Evolutionary conservation across 2,888 invertebrate genomes (phyloP), one percentile per base, ranked within the genome.

Genomic region (Lycaena phlaeas): DNA sequence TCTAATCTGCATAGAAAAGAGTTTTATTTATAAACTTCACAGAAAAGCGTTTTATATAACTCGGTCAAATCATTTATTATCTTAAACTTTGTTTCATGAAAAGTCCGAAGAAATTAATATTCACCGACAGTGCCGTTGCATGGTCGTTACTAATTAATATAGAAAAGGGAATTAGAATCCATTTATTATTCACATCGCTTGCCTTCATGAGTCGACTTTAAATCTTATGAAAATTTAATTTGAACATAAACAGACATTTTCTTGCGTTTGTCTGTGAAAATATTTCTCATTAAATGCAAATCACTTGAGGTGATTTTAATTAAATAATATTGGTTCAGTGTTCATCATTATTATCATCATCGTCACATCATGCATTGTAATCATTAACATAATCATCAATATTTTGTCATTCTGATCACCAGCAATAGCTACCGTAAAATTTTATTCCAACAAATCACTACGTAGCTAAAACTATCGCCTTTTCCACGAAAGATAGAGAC

Each of bases 401-500:
- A n/a, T n/a, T n/a, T n/a, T n/a, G n/a, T n/a, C n/a, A n/a, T n/a
- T n/a, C n/a, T n/a, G n/a, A n/a, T n/a, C n/a, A n/a, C n/a, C n/a
- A n/a, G n/a, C n/a, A n/a, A n/a, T n/a, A n/a, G n/a, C n/a, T n/a
- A n/a, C n/a, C n/a, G n/a, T n/a, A n/a, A n/a, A n/a, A n/a, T n/a
- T n/a, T n/a, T n/a, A n/a, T n/a, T n/a, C n/a, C n/a, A n/a, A n/a
- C 2, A 15, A 30, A 15, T 30, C 2, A 15, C n/a, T 5, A 15
- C 2, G 9, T 5, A 10, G n/a, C 14, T 4, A 7, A 12, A 11
- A 39, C 27, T 40, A 36, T 10, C 27, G 17, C 38, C 40, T 27
- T 27, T 37, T 37, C 30, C 31, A 14, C 10, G 37, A 29, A 37
- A 42, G n/a, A n/a, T n/a, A n/a, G n/a, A n/a, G 31, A 45, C 25